Evolutionary conservation across 2,888 invertebrate genomes (phyloP), one percentile per base, ranked within the genome.

Genomic region (Eristalis intricaria): DNA sequence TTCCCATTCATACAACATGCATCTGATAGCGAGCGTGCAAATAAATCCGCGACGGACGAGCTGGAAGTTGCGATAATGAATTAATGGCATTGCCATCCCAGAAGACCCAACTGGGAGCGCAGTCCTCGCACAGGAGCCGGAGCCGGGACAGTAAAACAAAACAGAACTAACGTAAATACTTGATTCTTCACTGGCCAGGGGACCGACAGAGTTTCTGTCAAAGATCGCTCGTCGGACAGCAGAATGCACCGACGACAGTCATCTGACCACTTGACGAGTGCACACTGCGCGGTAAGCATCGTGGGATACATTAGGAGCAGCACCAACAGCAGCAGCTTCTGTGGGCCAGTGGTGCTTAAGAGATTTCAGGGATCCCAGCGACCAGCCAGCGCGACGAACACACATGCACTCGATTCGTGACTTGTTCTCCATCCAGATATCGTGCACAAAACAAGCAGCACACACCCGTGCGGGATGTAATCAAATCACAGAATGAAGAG

Each of bases 381-480:
- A 35, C 35, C 35, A 35, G 35, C 8, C 58, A 35, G 58, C 4
- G 4, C 32, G 63, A 73, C 68, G 63, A 81, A 74, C 71, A 56
- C 76, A 78, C 64, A 80, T 70, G 78, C 65, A 63, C 74, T 56
- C 66, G 56, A 13, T 83, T 86, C 86, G 86, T 86, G 86, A 86
- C 86, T 86, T 83, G 86, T 78, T 66, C 66, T 75, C 78, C 83
- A 86, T 83, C 83, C 86, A 86, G 86, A 86, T 86, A 83, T 75
- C 76, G 73, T 73, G 58, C 66, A 76, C 68, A 66, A 11, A 65
- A 66, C 22, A 8, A 61, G 15, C 23, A n/a, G 66, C 23, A 50
- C 56, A 78, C 32, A 65, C 63, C 38, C 56, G 60, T 60, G 60
- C 76, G 35, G 78, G 69, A 65, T 65, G 71, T 61, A 77, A 77